These are phyloP conservation scores for Drosophila ficusphila DNA, from an alignment of 1,140 invertebrate species.

Conservation along the genomic window DNA sequence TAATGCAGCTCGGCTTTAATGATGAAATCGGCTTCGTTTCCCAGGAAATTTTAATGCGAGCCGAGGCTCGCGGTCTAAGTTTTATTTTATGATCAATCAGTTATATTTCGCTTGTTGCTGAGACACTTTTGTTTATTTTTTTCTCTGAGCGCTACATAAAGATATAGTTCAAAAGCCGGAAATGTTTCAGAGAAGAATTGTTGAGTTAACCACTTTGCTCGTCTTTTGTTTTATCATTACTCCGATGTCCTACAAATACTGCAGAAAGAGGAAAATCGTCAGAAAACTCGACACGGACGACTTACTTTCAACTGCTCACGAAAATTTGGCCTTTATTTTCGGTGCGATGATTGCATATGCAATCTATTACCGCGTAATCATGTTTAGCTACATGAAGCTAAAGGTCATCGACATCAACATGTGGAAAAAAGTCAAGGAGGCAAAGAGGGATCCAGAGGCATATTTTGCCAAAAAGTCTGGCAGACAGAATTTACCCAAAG, in stretches of 20 bases:
- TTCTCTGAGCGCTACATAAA: no score
- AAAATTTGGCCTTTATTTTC: constrained; percentile 50
- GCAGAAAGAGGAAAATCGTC: constrained; percentile 34
- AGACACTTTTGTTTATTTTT: constrained; percentile 30
- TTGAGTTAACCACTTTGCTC: constrained; percentile 63
- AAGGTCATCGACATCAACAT: constrained; percentile 62
- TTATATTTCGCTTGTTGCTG: constrained; percentile 25
- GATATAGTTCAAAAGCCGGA: constrained; percentile 47
- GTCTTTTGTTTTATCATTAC: constrained; percentile 65
- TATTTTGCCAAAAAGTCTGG: constrained; percentile 46
- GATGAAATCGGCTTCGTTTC: no score
- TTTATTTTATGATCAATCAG: no score
- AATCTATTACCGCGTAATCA: constrained; percentile 53
- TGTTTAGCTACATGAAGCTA: constrained; percentile 65
- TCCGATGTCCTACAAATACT: constrained; percentile 59
- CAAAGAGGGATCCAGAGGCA: constrained; percentile 55
- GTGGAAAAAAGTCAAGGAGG: constrained; percentile 63
- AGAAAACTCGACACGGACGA: constrained; percentile 34
- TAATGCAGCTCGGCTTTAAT: no score
- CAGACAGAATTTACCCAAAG: constrained; percentile 47
- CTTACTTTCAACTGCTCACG: constrained; percentile 40
- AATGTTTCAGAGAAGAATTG: constrained; percentile 76
- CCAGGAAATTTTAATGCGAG: no score
- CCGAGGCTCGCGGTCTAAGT: no score
- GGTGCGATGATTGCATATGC: constrained; percentile 55